Percentiles rank a stretch among this genome's conserved stretches.
These are phyloP conservation scores for Steatornis caripensis DNA, from an alignment of 2,113 vertebrate genomes.

Conservation along the genomic window DNA sequence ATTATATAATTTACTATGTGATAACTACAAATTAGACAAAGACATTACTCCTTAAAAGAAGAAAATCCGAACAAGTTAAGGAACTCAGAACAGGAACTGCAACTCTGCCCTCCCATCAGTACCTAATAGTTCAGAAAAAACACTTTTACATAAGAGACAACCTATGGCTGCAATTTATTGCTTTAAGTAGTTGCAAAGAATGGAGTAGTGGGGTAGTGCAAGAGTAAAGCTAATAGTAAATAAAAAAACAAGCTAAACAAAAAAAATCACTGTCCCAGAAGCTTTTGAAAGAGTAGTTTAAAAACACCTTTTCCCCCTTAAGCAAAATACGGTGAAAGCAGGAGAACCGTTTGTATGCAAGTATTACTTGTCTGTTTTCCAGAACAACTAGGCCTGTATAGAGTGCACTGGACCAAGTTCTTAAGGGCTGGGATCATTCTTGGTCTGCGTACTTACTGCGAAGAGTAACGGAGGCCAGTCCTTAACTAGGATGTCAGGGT, in stretches of 20 bases:
- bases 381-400: background rate
- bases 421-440: background rate
- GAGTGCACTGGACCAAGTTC: background rate
- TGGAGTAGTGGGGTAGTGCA: background rate
- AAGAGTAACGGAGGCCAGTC: background rate
- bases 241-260: background rate
- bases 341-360: background rate
- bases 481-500: background rate
- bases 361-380: background rate
- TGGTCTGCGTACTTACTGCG: fast-evolving
- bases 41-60: background rate
- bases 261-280: background rate
- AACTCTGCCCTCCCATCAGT: background rate
- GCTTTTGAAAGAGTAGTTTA: background rate
- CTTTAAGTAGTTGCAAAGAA: slow-evolving; percentile 26
- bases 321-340: background rate
- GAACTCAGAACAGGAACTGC: background rate
- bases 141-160: background rate
- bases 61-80: background rate
- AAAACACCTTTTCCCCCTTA: background rate
- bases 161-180: background rate
- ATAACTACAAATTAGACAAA: background rate
- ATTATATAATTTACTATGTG: background rate
- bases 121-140: background rate
- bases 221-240: slow-evolving; percentile 1